Percentiles rank a stretch among this genome's conserved stretches.
Conservation (phyloP, 2,888 invertebrate genomes). For the Perithous albicinctus region DNA sequence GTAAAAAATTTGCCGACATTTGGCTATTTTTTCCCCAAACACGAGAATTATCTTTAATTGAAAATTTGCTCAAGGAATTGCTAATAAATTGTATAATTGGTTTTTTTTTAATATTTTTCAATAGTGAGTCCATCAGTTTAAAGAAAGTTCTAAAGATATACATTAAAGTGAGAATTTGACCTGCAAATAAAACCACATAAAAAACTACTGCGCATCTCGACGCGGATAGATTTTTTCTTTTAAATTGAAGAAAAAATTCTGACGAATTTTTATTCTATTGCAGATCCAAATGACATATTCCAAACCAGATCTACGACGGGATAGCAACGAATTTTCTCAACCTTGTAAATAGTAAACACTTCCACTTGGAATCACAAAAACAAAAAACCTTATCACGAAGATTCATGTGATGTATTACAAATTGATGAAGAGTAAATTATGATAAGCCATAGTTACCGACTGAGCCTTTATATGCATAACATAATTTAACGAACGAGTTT, state of each 20-base stretch:
- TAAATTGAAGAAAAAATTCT: slow-evolving; percentile 18
- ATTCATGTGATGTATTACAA: slow-evolving; percentile 50
- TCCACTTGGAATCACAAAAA: slow-evolving; percentile 47
- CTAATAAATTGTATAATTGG: background rate
- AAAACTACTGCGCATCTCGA: slow-evolving; percentile 4
- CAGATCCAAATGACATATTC: slow-evolving; percentile 79
- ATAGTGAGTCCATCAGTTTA: no score
- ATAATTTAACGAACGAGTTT: background rate
- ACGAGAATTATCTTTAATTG: no score
- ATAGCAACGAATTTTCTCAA: slow-evolving; percentile 73
- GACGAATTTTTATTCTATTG: slow-evolving; percentile 73
- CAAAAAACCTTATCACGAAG: slow-evolving; percentile 38
- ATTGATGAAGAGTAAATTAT: slow-evolving; percentile 56
- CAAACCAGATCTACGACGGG: slow-evolving; percentile 69
- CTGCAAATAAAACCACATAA: no score
- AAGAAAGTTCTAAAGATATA: no score
- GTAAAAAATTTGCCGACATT: slow-evolving; percentile 27
- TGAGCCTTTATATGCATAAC: slow-evolving; percentile 14
- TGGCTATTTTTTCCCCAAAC: slow-evolving; percentile 25
- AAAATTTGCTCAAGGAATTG: no score
- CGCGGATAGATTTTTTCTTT: background rate
- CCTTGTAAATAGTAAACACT: slow-evolving; percentile 77
- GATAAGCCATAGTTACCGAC: slow-evolving; percentile 19
- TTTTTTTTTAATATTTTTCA: no score
- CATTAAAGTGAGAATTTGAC: no score